Percentiles rank a stretch among this genome's conserved stretches.
These are phyloP conservation scores for Synanthedon andrenaeformis DNA, from an alignment of 2,888 invertebrate genomes.

Conservation along the genomic window DNA sequence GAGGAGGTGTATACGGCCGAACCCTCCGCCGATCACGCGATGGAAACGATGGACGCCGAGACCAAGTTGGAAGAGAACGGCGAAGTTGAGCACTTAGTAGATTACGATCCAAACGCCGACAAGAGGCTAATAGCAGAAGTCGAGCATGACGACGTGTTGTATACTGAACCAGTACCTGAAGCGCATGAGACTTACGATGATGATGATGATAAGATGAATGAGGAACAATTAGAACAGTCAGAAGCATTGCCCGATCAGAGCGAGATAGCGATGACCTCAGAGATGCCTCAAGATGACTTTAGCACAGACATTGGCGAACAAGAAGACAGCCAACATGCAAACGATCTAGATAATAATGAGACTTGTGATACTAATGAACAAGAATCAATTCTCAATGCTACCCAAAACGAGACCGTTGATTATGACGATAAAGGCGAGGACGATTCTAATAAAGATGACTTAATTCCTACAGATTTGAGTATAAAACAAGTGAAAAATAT, in stretches of 20 bases:
- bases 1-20: conserved; percentile 36
- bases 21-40: conserved; percentile 27
- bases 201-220: conserved; percentile 24
- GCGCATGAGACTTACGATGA: conserved; percentile 30
- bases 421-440: conserved; percentile 12
- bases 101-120: conserved; percentile 33
- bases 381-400: conserved; percentile 6
- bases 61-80: conserved; percentile 25
- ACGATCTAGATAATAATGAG: conserved; percentile 11
- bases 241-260: conserved; percentile 31
- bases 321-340: conserved; percentile 4
- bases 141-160: conserved; percentile 26
- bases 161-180: conserved; percentile 45
- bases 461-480: conserved; percentile 71
- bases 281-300: conserved; percentile 13
- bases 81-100: conserved; percentile 35
- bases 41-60: conserved; percentile 29
- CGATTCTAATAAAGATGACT: conserved; percentile 35
- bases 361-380: conserved; percentile 13
- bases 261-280: conserved; percentile 24
- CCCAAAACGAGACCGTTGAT: conserved; percentile 9
- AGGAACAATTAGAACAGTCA: conserved; percentile 18
- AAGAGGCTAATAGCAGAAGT: conserved; percentile 39
- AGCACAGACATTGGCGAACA: conserved; percentile 11
- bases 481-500: conserved; percentile 45